Base-by-base conservation (phyloP, 2,113 vertebrate genomes). In the Coregonus clupeaformis region DNA sequence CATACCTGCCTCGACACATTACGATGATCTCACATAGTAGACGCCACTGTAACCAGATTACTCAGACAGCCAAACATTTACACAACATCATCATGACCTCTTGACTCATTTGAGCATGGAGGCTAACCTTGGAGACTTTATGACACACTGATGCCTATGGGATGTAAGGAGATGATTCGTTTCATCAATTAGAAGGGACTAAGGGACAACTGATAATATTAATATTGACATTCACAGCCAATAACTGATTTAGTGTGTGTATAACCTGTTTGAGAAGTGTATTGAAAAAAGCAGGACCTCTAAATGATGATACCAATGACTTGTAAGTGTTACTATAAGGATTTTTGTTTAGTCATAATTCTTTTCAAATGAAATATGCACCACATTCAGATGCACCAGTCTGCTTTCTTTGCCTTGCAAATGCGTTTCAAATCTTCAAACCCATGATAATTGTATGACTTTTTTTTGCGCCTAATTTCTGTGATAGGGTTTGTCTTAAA, bases 81-180 rank as follows among this genome's bases (percentile, higher is more conserved):
- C 36, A 71, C 72, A 64, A 24, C 64, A 57, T 59, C 69, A 36
- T 20, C 72, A 69, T 30, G 27, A 47, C 29, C 66, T 68, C 3
- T 11, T 68, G 24, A 60, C 68, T 75, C 77, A 74, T 65, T 70
- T 60, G 42, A 55, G 66, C 71, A 18, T 78, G 77, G 52, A 42
- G 63, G 29, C 60, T 73, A 74, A 74, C 45, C 11, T 30, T 22
- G 60, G 55, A 68, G 55, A 5, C 29, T 20, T 36, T 32, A 67
- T 22, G 65, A 67, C 65, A 67, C 65, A 36, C 65, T n/a, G 16
- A 16, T 66, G 25, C 7, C 57, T 22, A 60, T 60, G 57, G 57
- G 49, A n/a, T 60, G n/a, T 11, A 60, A 22, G n/a, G 57, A 60
- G n/a, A 52, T 52, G 1, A 55, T 9, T 18, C 24, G 57, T 60